Evolutionary conservation across 2,888 invertebrate genomes (phyloP), one percentile per base, ranked within the genome.

Genomic region (Arge pagana): DNA sequence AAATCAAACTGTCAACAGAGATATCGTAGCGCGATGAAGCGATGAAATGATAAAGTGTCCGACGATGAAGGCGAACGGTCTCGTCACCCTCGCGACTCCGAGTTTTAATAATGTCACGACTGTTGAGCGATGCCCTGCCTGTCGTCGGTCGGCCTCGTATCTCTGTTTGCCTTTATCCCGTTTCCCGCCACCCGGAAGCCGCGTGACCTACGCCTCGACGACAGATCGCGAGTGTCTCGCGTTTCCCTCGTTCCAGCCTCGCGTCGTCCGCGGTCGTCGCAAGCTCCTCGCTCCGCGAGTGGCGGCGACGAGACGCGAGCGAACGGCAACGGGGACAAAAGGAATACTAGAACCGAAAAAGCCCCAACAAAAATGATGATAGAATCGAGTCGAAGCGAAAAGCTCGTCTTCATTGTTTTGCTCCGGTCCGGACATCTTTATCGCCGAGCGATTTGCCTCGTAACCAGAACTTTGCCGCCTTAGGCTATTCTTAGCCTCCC

Each of bases 401-500:
- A 57, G 60, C 58, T 64, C 59, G 60, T 61, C 63, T 58, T 57
- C 57, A n/a, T n/a, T n/a, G n/a, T n/a, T n/a, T n/a, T n/a, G n/a
- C n/a, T n/a, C n/a, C n/a, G n/a, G n/a, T n/a, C n/a, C n/a, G n/a
- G n/a, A n/a, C n/a, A n/a, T n/a, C n/a, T n/a, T n/a, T n/a, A n/a
- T n/a, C n/a, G n/a, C n/a, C n/a, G n/a, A n/a, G n/a, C n/a, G n/a
- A n/a, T n/a, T n/a, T n/a, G n/a, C n/a, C n/a, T n/a, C n/a, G n/a
- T n/a, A n/a, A n/a, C n/a, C n/a, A n/a, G n/a, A n/a, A n/a, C n/a
- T n/a, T n/a, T n/a, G n/a, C n/a, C n/a, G n/a, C n/a, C n/a, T n/a
- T n/a, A n/a, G n/a, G n/a, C n/a, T n/a, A n/a, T n/a, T n/a, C n/a
- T n/a, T n/a, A n/a, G n/a, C n/a, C n/a, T n/a, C n/a, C n/a, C n/a